Conservation (phyloP, 2,797 vertebrate genomes). For the Synanceia verrucosa region DNA sequence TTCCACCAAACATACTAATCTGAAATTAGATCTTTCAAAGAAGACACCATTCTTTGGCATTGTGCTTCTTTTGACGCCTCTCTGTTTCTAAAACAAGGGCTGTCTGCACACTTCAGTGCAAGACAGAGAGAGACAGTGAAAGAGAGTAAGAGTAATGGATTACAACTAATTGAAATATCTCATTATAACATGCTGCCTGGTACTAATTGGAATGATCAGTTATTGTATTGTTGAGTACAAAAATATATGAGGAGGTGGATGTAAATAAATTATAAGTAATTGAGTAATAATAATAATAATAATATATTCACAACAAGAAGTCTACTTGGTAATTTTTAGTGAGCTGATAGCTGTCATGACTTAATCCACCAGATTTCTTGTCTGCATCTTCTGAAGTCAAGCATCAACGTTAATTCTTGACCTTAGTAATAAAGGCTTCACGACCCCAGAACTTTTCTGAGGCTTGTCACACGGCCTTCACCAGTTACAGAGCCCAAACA, state of each 20-base stretch:
- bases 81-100: constrained; percentile 2
- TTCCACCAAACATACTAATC: constrained; percentile 61
- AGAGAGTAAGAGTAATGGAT: not conserved
- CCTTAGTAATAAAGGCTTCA: not conserved
- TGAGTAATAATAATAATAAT: not conserved
- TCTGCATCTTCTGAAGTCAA: not conserved
- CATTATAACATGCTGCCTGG: not conserved
- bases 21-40: constrained; percentile 72
- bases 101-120: not conserved
- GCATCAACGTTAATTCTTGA: not conserved
- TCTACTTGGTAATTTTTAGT: not conserved
- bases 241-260: not conserved
- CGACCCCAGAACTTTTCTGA: not conserved
- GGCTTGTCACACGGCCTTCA: not conserved
- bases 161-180: not conserved
- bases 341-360: not conserved
- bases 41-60: constrained; percentile 36
- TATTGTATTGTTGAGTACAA: not conserved
- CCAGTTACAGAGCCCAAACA: not conserved
- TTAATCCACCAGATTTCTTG: too few relatives aligned
- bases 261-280: not conserved
- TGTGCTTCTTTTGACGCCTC: constrained; percentile 21
- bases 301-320: not conserved
- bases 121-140: not conserved
- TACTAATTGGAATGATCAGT: not conserved